A percentile compares a stretch with the other conserved stretches of the same genome.
phyloP scores from a whole-genome alignment of 2,113 vertebrate species.

The Xyliphius kryptos region DNA sequence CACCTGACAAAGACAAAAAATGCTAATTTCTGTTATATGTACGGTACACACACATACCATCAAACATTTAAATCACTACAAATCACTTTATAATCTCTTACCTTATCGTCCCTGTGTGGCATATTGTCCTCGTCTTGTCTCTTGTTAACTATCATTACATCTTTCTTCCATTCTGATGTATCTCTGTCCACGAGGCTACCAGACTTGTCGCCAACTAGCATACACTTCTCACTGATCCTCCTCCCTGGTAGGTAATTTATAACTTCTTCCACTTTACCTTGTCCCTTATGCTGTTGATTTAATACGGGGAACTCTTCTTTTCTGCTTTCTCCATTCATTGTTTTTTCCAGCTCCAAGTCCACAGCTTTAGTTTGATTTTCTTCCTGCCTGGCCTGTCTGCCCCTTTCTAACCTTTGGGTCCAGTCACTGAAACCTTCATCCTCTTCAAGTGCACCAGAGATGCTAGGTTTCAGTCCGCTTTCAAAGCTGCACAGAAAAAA shows the following conservation, averaged over 20 bases:
- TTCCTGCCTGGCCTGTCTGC: conserved; percentile 53
- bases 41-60: not conserved
- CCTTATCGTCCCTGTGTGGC: conserved; percentile 41
- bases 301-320: conserved; percentile 1
- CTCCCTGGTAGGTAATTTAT: conserved; percentile 17
- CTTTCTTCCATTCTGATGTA: conserved; percentile 37
- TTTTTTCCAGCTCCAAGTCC: conserved; percentile 35
- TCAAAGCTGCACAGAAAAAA: conserved; percentile 57
- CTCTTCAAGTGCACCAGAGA: conserved; percentile 70
- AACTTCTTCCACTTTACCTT: conserved; percentile 29
- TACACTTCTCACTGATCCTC: conserved; percentile 44
- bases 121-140: conserved; percentile 39
- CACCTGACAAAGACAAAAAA: conserved; percentile 40
- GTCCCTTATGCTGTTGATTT: not conserved
- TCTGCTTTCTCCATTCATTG: conserved; percentile 29
- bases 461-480: conserved; percentile 55
- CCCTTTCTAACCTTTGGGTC: conserved; percentile 76
- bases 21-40: not conserved
- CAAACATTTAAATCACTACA: not conserved
- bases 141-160: conserved; percentile 28
- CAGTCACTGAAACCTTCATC: conserved; percentile 94
- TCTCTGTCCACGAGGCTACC: conserved; percentile 23
- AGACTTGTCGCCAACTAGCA: conserved; percentile 23
- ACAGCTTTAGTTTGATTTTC: conserved; percentile 44
- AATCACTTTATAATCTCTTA: conserved; percentile 8